phyloP scores from a whole-genome alignment of 1,140 invertebrate species.

The Euglossa dilemma region DNA sequence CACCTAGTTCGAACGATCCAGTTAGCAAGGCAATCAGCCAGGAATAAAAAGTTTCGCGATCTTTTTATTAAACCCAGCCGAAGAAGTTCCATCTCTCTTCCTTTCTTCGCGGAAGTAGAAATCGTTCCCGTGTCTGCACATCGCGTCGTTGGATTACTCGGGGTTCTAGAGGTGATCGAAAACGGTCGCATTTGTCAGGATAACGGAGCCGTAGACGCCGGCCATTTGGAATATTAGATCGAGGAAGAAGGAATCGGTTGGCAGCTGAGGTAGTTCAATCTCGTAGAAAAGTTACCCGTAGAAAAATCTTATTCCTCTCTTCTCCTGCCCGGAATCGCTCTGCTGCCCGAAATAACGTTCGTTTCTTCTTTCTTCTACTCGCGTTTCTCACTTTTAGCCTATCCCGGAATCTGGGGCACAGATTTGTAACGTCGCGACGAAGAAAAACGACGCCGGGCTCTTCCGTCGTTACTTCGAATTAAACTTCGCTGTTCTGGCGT shows the following conservation, averaged over 20 bases:
- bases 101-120: not conserved
- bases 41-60: not conserved
- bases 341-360: not conserved
- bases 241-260: constrained; percentile 9
- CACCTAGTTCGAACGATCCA: not conserved
- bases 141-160: not conserved
- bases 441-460: too few relatives aligned
- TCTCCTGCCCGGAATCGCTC: not conserved
- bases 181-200: constrained; percentile 24
- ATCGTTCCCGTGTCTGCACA: constrained; percentile 6
- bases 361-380: not conserved
- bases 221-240: constrained; percentile 17
- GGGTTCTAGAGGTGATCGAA: not conserved
- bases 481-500: too few relatives aligned
- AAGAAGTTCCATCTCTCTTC: not conserved
- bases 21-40: too few relatives aligned
- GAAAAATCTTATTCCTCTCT: constrained; percentile 30
- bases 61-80: not conserved
- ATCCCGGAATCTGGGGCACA: not conserved
- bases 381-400: not conserved
- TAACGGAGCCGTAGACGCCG: not conserved
- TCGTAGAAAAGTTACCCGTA: not conserved
- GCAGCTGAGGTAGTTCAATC: constrained; percentile 17
- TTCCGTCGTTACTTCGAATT: too few relatives aligned
- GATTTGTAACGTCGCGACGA: too few relatives aligned